Evolutionary conservation across 2,797 vertebrate species (phyloP).

Genomic region (Otolemur crassicaudatus): DNA sequence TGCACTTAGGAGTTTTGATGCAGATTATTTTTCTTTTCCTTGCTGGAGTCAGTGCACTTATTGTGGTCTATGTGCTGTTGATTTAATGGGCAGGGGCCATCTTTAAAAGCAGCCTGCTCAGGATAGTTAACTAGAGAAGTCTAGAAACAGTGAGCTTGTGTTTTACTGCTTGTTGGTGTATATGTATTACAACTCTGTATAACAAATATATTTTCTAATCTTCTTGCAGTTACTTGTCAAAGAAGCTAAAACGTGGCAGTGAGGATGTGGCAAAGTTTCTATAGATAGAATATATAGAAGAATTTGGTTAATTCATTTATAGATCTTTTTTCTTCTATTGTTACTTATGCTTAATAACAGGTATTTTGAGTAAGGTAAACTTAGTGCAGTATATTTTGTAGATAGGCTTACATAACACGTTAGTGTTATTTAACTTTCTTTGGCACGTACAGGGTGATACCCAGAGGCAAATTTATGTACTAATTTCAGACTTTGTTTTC

Average conservation of each 20-base stretch:
- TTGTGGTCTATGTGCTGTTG: conserved; percentile 42
- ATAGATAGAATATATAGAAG: conserved; percentile 23
- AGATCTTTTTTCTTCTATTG: conserved; percentile 48
- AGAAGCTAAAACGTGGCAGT: conserved; percentile 21
- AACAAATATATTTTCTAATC: conserved; percentile 35
- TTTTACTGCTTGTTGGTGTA: background rate
- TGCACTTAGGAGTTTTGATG: background rate
- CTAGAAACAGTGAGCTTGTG: conserved; percentile 18
- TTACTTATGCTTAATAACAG: conserved; percentile 43
- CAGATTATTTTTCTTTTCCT: background rate
- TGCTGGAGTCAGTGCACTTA: conserved; percentile 29
- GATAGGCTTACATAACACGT: background rate
- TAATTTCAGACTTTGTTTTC: conserved; percentile 59
- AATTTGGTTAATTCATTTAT: conserved; percentile 29
- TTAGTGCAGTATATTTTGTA: conserved; percentile 50
- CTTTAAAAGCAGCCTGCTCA: conserved; percentile 45
- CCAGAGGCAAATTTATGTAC: background rate
- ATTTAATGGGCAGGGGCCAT: conserved; percentile 41
- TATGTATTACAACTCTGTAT: background rate
- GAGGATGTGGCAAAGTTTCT: conserved; percentile 40
- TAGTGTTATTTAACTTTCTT: conserved; percentile 35
- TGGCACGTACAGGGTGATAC: background rate
- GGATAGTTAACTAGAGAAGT: conserved; percentile 11
- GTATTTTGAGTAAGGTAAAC: conserved; percentile 29
- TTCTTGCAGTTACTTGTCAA: conserved; percentile 54